Percentiles rank a stretch among this genome's conserved stretches.
These are phyloP conservation scores for Neopipo cinnamomea DNA, from an alignment of 2,113 vertebrate species.

Conservation along the genomic window DNA sequence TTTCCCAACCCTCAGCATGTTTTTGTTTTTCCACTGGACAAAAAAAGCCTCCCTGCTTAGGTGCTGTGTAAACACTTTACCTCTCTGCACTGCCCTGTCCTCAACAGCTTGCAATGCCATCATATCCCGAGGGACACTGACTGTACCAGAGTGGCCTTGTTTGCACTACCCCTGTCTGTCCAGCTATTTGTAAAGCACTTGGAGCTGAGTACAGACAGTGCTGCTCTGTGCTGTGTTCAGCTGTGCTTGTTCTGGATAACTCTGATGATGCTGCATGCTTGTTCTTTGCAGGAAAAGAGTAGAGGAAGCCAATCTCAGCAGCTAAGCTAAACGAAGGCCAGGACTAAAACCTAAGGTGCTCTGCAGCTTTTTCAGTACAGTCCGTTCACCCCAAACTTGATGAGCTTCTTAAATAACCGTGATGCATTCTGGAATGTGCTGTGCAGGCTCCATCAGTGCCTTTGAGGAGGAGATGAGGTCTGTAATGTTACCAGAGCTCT, in stretches of 20 bases:
- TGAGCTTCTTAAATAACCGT: background rate
- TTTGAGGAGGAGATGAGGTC: background rate
- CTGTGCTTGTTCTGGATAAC: background rate
- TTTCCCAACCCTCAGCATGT: background rate
- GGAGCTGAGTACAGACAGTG: background rate
- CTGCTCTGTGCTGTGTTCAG: background rate
- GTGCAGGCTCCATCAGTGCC: background rate
- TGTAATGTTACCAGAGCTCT: background rate
- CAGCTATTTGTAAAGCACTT: background rate
- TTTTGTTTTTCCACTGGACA: background rate
- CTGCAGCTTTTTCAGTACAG: background rate
- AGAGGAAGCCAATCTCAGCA: background rate
- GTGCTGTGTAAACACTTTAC: background rate
- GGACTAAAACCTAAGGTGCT: background rate
- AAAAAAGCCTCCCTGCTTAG: background rate
- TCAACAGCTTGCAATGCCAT: background rate
- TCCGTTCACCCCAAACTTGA: background rate
- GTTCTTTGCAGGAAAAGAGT: background rate
- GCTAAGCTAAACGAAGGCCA: background rate
- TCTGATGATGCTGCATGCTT: background rate
- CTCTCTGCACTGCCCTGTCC: background rate
- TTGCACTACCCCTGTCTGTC: background rate
- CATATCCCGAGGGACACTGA: fast-evolving
- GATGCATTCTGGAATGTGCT: background rate
- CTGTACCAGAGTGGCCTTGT: background rate